A percentile compares a stretch with the other conserved stretches of the same genome.
These are phyloP conservation scores for Adrianichthys oophorus DNA, from an alignment of 2,797 vertebrate species.

Conservation along the genomic window DNA sequence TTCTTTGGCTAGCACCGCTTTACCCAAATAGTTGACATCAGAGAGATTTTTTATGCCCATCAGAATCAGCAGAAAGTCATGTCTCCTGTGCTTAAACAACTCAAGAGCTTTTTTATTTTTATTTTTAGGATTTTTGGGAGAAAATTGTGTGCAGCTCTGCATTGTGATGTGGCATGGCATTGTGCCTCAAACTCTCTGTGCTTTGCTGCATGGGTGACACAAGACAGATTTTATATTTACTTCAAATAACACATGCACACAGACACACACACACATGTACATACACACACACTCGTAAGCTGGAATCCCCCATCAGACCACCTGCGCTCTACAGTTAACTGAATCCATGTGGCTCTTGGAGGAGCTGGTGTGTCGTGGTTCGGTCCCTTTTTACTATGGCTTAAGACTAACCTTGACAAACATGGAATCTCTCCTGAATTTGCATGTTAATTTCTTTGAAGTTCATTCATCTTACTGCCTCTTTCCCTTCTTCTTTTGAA, in stretches of 20 bases:
- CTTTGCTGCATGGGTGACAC: conserved; percentile 17
- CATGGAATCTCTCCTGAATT: conserved; percentile 18
- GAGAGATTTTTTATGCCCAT: background rate
- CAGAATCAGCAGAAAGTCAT: background rate
- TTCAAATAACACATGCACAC: conserved; percentile 5
- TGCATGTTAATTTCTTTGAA: conserved; percentile 15
- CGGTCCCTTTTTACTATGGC: conserved; percentile 53
- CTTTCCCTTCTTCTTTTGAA: background rate
- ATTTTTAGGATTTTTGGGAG: background rate
- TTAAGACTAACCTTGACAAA: conserved; percentile 51
- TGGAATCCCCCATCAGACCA: conserved; percentile 75
- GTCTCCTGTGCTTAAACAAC: background rate
- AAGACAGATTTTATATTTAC: conserved; percentile 31
- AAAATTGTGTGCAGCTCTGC: background rate
- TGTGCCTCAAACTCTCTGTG: conserved; percentile 4
- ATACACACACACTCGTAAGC: conserved; percentile 16
- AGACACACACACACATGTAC: conserved; percentile 8
- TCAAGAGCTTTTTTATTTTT: conserved; percentile 1
- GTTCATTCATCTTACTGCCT: background rate
- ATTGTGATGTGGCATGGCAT: conserved; percentile 6
- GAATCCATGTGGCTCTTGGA: conserved; percentile 71
- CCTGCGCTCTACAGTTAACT: conserved; percentile 73
- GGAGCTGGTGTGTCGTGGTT: conserved; percentile 56
- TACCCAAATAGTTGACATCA: conserved; percentile 1
- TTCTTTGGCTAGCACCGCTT: background rate